These are phyloP conservation scores for Eretmochelys imbricata DNA, from an alignment of 2,113 vertebrate genomes.

Conservation along the genomic window DNA sequence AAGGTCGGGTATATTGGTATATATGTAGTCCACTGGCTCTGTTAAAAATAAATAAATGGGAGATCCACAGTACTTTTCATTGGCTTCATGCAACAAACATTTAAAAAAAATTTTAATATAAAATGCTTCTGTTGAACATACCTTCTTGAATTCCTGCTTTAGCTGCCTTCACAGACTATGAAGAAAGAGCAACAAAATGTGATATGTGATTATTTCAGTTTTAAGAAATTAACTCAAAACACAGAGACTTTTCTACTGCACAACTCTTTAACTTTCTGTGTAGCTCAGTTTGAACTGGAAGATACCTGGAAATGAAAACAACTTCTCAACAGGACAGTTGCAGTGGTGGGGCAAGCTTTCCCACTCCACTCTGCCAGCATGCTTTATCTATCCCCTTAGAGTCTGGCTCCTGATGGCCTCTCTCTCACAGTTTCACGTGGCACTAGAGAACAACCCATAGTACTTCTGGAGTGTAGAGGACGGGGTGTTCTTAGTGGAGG, in stretches of 20 bases:
- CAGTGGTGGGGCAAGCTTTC: background rate
- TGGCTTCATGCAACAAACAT: background rate
- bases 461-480: background rate
- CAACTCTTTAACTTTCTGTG: background rate
- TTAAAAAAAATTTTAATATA: background rate
- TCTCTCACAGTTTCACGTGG: too few relatives aligned
- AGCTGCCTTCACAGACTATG: slow-evolving; percentile 88
- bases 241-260: background rate
- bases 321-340: background rate
- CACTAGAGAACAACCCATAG: background rate
- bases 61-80: slow-evolving; percentile 18
- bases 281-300: background rate
- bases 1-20: slow-evolving; percentile 83
- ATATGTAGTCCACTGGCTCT: slow-evolving; percentile 80
- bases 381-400: background rate
- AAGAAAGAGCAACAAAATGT: slow-evolving; percentile 74
- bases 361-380: background rate
- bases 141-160: slow-evolving; percentile 84
- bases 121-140: slow-evolving; percentile 69
- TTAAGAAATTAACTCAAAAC: slow-evolving; percentile 33
- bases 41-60: slow-evolving; percentile 43
- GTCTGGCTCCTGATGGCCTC: background rate
- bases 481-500: background rate
- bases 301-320: background rate
- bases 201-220: slow-evolving; percentile 30